These are phyloP conservation scores for Athalia circularis DNA, from an alignment of 2,888 invertebrate genomes.

Conservation along the genomic window DNA sequence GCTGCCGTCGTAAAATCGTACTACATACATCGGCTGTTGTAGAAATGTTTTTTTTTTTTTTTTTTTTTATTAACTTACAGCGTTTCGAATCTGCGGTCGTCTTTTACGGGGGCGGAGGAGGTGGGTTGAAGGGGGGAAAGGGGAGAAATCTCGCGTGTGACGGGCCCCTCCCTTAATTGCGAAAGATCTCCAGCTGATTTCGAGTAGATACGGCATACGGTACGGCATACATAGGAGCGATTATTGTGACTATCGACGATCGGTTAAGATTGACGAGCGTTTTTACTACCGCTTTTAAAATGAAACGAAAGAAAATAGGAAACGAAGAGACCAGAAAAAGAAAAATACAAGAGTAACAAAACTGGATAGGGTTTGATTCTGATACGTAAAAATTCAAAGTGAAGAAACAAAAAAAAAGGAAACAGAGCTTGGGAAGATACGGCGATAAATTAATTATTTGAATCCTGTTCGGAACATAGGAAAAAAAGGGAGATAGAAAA, in stretches of 20 bases:
- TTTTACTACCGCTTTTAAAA: constrained; percentile 28
- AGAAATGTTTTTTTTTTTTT: no score
- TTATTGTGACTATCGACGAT: constrained; percentile 33
- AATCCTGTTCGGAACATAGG: background rate
- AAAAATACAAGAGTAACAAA: background rate
- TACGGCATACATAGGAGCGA: no score
- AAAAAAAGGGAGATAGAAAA: background rate
- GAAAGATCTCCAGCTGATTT: constrained; percentile 40
- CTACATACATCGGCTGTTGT: no score
- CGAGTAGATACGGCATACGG: constrained; percentile 6
- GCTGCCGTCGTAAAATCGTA: no score
- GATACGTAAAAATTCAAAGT: background rate
- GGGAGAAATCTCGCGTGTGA: constrained; percentile 30
- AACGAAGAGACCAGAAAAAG: background rate
- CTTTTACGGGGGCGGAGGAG: no score
- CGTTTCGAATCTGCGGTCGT: no score
- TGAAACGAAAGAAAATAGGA: background rate
- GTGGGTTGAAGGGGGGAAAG: no score
- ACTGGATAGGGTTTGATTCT: background rate
- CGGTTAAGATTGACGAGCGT: constrained; percentile 21
- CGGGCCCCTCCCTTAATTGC: constrained; percentile 42
- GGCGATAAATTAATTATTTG: background rate
- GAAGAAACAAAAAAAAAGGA: background rate
- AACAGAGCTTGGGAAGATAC: background rate
- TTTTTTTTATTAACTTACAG: no score